Evolutionary conservation across 2,888 invertebrate genomes (phyloP).

Genomic region (Holacanthella duospinosa): DNA sequence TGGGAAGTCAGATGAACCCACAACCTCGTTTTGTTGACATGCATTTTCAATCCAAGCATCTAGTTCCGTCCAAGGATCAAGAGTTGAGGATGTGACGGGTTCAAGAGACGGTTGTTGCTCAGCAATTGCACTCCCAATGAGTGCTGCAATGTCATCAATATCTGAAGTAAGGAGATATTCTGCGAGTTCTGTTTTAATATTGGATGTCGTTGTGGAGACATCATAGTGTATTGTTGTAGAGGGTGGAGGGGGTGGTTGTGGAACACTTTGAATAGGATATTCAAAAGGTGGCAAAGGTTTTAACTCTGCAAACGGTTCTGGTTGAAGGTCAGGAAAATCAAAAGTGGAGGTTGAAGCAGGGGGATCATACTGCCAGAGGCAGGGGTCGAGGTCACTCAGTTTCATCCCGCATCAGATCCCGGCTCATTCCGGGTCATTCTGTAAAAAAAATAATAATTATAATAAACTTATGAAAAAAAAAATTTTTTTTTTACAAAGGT

Average conservation of each 20-base stretch:
- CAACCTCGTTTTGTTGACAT: slow-evolving; percentile 43
- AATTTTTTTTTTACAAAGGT: no score
- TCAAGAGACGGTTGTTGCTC: slow-evolving; percentile 64
- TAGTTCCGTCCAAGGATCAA: slow-evolving; percentile 73
- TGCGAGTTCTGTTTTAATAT: slow-evolving; percentile 35
- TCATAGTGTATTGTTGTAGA: slow-evolving; percentile 1
- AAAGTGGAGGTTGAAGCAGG: slow-evolving; percentile 5
- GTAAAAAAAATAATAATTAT: neutral
- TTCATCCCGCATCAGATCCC: neutral
- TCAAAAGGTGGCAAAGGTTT: slow-evolving; percentile 9
- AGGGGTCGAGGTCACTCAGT: slow-evolving; percentile 10
- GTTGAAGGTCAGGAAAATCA: slow-evolving; percentile 7
- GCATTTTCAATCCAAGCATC: slow-evolving; percentile 77
- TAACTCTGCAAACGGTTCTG: slow-evolving; percentile 5
- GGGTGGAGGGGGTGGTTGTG: neutral
- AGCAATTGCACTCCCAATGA: slow-evolving; percentile 67
- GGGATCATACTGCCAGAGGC: slow-evolving; percentile 7
- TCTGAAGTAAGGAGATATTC: slow-evolving; percentile 38
- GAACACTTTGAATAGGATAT: neutral
- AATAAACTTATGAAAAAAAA: no score
- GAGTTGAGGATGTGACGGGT: slow-evolving; percentile 35
- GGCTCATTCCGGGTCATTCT: slow-evolving; percentile 7
- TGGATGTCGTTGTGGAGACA: slow-evolving; percentile 19
- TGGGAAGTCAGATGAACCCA: slow-evolving; percentile 1
- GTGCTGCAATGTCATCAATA: slow-evolving; percentile 40